phyloP scores from a whole-genome alignment of 2,888 invertebrate species.

The Hermaeophaga mercurialis region DNA sequence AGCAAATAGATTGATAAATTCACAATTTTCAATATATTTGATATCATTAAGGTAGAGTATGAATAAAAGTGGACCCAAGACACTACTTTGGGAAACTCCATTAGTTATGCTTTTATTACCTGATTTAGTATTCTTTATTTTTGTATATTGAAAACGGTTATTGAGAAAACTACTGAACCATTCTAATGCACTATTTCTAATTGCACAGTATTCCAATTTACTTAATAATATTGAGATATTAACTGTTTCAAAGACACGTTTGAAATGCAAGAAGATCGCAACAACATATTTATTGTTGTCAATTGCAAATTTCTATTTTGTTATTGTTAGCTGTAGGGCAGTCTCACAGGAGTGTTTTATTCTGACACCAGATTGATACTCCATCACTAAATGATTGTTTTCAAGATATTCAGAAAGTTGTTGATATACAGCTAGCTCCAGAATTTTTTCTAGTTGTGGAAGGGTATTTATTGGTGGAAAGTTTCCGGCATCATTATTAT shows the following conservation, averaged over 20 bases:
- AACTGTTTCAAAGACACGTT: constrained; percentile 13
- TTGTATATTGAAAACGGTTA: too few species aligned
- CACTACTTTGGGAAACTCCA: too few species aligned
- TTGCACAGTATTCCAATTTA: neutral
- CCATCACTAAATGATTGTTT: constrained; percentile 6
- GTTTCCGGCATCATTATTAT: neutral
- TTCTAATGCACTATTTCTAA: too few species aligned
- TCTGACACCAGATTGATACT: constrained; percentile 5
- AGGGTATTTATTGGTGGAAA: constrained; percentile 4
- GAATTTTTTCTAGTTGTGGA: neutral
- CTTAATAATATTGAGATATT: neutral
- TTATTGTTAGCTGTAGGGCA: constrained; percentile 13
- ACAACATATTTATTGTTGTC: constrained; percentile 12
- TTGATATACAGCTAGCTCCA: neutral
- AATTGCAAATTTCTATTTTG: constrained; percentile 13
- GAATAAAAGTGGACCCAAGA: too few species aligned
- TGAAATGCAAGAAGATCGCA: constrained; percentile 12
- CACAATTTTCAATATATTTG: too few species aligned
- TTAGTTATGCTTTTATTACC: too few species aligned
- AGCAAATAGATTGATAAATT: too few species aligned
- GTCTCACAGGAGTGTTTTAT: constrained; percentile 8
- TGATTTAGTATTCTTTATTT: too few species aligned
- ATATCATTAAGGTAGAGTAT: too few species aligned
- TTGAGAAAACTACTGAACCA: too few species aligned
- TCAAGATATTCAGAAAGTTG: neutral